phyloP scores from a whole-genome alignment of 2,888 invertebrate genomes.

The Epistrophe eligans region DNA sequence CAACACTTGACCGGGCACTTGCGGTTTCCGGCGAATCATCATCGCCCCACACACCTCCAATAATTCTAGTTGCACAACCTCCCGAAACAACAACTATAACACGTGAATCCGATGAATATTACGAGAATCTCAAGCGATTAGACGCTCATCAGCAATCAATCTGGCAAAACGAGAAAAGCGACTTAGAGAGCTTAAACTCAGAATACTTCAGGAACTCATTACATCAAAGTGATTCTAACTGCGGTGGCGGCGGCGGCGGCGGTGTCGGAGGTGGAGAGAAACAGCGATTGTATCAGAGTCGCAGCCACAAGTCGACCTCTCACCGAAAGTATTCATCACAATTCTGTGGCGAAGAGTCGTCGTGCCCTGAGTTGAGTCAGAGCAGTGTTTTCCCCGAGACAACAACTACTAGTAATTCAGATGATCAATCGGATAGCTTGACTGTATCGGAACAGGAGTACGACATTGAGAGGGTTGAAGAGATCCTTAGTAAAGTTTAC shows the following conservation, averaged over 20 bases:
- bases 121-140: slow-evolving; percentile 83
- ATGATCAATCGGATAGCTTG: slow-evolving; percentile 82
- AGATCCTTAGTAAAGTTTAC: slow-evolving; percentile 79
- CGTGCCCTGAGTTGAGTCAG: slow-evolving; percentile 82
- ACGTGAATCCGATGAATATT: slow-evolving; percentile 83
- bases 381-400: slow-evolving; percentile 83
- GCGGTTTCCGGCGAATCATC: slow-evolving; percentile 61
- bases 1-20: slow-evolving; percentile 75
- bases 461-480: slow-evolving; percentile 81
- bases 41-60: slow-evolving; percentile 49
- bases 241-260: slow-evolving; percentile 46
- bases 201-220: slow-evolving; percentile 84
- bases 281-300: slow-evolving; percentile 81
- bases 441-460: slow-evolving; percentile 82
- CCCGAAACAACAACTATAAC: slow-evolving; percentile 69
- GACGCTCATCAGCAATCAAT: slow-evolving; percentile 82
- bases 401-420: slow-evolving; percentile 81
- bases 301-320: slow-evolving; percentile 72
- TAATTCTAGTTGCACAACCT: slow-evolving; percentile 75
- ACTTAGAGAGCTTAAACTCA: slow-evolving; percentile 84
- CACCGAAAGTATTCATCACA: slow-evolving; percentile 70
- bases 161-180: slow-evolving; percentile 84
- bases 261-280: slow-evolving; percentile 78
- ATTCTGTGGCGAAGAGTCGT: slow-evolving; percentile 78
- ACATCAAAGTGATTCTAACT: slow-evolving; percentile 80